Evolutionary conservation across 2,888 invertebrate species (phyloP).

Genomic region (Cosmia trapezina): DNA sequence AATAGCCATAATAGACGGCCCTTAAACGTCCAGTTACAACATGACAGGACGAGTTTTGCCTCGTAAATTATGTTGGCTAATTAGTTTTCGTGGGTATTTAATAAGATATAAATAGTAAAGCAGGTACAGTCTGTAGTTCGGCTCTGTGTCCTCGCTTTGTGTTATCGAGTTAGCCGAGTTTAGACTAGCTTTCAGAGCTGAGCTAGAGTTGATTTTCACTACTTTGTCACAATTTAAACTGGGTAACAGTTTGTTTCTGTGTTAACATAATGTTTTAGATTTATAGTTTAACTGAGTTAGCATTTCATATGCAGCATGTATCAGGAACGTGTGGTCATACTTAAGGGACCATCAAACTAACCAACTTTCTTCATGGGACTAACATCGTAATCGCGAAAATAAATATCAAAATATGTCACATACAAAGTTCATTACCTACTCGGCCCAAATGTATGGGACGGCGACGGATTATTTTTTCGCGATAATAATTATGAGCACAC

Average conservation of each 20-base stretch:
- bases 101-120: constrained; percentile 61
- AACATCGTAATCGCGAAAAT: no score
- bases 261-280: background rate
- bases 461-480: no score
- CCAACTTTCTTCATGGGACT: no score
- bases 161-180: constrained; percentile 35
- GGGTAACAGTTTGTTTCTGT: background rate
- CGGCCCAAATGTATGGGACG: no score
- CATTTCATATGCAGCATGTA: no score
- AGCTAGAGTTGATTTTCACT: background rate
- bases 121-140: constrained; percentile 36
- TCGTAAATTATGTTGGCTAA: constrained; percentile 66
- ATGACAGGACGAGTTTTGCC: constrained; percentile 58
- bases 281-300: background rate
- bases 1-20: constrained; percentile 63
- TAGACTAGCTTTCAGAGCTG: background rate
- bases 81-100: constrained; percentile 65
- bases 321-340: no score
- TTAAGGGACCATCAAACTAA: no score
- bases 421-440: no score
- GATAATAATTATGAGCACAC: no score
- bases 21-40: constrained; percentile 62
- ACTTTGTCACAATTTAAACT: constrained; percentile 7
- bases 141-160: constrained; percentile 20
- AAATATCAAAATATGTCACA: no score